A percentile compares a stretch with the other conserved stretches of the same genome.
Conservation (phyloP, 2,888 invertebrate genomes). For the Stegophylla sp. region DNA sequence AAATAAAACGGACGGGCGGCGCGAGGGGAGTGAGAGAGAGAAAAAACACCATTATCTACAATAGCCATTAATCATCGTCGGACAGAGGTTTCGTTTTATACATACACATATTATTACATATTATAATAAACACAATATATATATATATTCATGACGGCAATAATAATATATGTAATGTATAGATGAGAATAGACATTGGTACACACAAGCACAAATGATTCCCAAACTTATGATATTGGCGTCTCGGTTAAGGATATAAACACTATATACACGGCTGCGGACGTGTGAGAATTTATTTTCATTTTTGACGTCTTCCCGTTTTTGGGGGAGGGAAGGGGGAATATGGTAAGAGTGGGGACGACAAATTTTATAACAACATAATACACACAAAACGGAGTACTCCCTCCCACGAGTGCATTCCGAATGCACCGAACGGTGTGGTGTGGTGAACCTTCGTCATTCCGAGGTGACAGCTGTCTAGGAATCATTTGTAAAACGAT, state of each 20-base stretch:
- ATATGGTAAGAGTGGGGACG: neutral
- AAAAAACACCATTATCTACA: conserved; percentile 45
- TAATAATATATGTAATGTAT: conserved; percentile 9
- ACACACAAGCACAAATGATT: neutral
- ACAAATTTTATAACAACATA: conserved; percentile 49
- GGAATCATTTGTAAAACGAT: conserved; percentile 59
- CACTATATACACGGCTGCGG: neutral
- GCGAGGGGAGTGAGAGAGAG: neutral
- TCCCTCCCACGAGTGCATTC: neutral
- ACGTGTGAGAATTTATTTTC: conserved; percentile 7
- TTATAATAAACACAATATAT: no score
- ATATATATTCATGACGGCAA: conserved; percentile 11
- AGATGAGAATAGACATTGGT: neutral
- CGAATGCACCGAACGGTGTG: conserved; percentile 15
- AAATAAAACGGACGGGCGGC: neutral
- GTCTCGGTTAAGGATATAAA: no score
- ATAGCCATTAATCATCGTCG: conserved; percentile 53
- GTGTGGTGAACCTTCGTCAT: conserved; percentile 48
- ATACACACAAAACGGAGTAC: conserved; percentile 23
- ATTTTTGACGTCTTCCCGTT: neutral
- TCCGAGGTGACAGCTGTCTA: conserved; percentile 59
- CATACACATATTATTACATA: conserved; percentile 10
- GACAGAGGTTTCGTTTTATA: conserved; percentile 43
- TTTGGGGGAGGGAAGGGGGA: neutral
- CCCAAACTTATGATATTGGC: conserved; percentile 10